Base-by-base conservation (phyloP, 2,113 vertebrate species). In the Corapipo altera region DNA sequence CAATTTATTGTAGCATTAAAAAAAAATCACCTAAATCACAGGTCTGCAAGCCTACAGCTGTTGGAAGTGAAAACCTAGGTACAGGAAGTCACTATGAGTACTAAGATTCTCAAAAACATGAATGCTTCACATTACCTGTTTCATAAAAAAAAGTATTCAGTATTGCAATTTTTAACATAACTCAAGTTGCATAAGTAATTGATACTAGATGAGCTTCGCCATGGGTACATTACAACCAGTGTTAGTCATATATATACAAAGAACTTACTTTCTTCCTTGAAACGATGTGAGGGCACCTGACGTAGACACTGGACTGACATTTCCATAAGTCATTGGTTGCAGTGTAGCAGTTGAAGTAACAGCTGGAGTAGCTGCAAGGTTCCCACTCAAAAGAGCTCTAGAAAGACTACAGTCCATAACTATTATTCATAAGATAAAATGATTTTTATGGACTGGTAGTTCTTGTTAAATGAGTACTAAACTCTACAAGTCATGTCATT, bases 211-310 rank as follows among this genome's bases (percentile, higher is more conserved):
- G 4, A 69, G 15, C 8, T 52, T 77, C 46, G 67, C 16, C 14
- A 48, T 1, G 2, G 9, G 22, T 39, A 70, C 32, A 46, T 37
- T 59, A 76, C 32, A 74, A 67, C 1, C 32, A 69, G 5, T 59
- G 61, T n/a, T 70, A 85, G 51, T 37, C 23, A 58, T 8, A 57
- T 8, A 65, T 1, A 11, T 3, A 62, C 7, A 49, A 33, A 61
- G 24, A 93, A 97, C 98, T 98, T 97, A 98, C 98, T 98, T 98
- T 93, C 97, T 98, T 95, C 98, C 97, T 96, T 88, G 96, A 96
- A 97, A 97, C 46, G 69, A 24, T 0, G 33, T 65, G 57, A 94
- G 76, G 11, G 91, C 76, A 79, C 91, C 11, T 18, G 96, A 92
- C 1, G 10, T 85, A 79, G 22, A 83, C 73, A 85, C 64, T 49